phyloP scores from a whole-genome alignment of 2,888 invertebrate genomes.

The Eupithecia tripunctaria region DNA sequence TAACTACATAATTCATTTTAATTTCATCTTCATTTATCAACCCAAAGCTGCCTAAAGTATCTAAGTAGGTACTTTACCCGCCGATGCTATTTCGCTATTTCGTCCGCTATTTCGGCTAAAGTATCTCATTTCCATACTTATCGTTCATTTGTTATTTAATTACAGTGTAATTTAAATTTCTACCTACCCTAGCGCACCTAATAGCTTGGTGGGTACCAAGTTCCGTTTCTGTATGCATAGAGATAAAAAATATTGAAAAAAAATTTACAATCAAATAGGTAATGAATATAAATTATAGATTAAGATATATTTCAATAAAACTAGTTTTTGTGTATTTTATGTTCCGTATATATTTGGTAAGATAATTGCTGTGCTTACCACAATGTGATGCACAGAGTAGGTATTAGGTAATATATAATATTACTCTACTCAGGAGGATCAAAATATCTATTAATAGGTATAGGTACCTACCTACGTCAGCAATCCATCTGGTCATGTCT shows the following conservation, averaged over 20 bases:
- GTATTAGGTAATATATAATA: neutral
- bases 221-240: too few relatives aligned
- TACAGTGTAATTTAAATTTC: neutral
- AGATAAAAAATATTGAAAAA: too few relatives aligned
- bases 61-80: neutral
- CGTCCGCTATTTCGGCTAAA: neutral
- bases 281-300: too few relatives aligned
- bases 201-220: too few relatives aligned
- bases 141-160: neutral
- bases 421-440: neutral
- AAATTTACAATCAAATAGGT: too few relatives aligned
- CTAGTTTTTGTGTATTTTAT: too few relatives aligned
- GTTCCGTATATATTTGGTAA: too few relatives aligned
- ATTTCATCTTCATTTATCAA: too few relatives aligned
- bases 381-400: neutral
- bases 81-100: neutral
- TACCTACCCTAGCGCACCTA: neutral
- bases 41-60: too few relatives aligned
- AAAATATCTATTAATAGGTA: neutral
- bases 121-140: neutral
- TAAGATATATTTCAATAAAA: too few relatives aligned
- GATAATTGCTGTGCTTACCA: neutral
- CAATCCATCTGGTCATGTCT: slow-evolving; percentile 21
- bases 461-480: neutral
- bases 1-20: too few relatives aligned